Conservation (phyloP, 2,797 vertebrate genomes). For the Onychomys leucogaster region DNA sequence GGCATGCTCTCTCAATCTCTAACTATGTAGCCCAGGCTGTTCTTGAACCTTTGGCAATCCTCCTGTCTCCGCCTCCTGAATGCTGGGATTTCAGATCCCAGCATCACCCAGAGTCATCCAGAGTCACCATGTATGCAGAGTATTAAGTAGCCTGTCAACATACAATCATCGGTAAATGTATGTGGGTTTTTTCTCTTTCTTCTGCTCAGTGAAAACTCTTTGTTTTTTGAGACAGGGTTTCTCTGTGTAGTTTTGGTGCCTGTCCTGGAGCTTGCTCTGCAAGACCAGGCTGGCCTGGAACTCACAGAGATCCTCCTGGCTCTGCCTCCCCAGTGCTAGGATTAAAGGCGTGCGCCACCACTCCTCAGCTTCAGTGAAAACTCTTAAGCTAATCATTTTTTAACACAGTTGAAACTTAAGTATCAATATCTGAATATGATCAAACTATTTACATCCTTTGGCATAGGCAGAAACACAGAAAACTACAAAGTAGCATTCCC, state of each 20-base stretch:
- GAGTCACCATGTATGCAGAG: not conserved
- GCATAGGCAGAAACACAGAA: not conserved
- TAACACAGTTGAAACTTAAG: not conserved
- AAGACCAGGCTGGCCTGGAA: no score
- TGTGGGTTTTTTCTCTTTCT: not conserved
- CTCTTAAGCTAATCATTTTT: not conserved
- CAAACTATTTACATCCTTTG: conserved; percentile 13
- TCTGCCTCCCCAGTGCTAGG: no score
- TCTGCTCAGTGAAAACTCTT: conserved; percentile 22
- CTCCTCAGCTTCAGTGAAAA: not conserved
- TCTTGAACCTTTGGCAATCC: not conserved
- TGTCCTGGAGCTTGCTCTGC: no score
- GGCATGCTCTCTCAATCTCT: not conserved
- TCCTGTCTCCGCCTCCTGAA: not conserved
- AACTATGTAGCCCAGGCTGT: not conserved
- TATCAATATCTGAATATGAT: not conserved
- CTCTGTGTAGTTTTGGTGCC: no score
- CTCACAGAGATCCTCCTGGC: no score
- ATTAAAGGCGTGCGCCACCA: no score
- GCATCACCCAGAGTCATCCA: no score
- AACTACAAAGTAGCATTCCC: conserved; percentile 15
- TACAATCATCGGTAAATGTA: not conserved
- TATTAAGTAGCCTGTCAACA: not conserved
- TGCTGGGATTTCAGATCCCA: not conserved
- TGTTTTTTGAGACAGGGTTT: not conserved